phyloP scores from a whole-genome alignment of 2,797 vertebrate species.

The Iguana delicatissima region DNA sequence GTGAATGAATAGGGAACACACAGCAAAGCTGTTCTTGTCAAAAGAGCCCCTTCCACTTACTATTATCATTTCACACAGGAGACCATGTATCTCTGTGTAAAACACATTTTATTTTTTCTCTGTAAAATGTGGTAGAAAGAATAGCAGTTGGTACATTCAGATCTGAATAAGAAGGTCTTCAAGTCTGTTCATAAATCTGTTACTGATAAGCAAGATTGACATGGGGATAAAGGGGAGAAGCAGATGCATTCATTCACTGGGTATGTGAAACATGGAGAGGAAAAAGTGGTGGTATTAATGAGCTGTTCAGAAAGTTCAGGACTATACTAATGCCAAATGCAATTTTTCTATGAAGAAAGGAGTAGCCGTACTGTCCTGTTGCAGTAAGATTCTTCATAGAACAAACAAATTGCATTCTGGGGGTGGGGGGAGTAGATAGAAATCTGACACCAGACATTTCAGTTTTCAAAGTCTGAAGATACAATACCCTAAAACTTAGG shows the following conservation, averaged over 20 bases:
- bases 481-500: too few species aligned
- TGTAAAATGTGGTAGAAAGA: background rate
- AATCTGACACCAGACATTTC: background rate
- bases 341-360: background rate
- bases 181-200: background rate
- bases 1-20: background rate
- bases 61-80: background rate
- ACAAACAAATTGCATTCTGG: background rate
- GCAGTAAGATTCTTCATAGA: background rate
- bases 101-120: background rate
- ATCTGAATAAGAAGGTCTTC: conserved; percentile 17
- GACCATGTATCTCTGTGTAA: background rate
- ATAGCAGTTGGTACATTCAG: background rate
- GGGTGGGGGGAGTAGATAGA: background rate
- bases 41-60: background rate
- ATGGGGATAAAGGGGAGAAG: background rate
- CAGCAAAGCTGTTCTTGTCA: background rate
- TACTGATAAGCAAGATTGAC: background rate
- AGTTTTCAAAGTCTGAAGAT: background rate
- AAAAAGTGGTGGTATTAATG: background rate
- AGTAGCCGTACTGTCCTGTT: background rate
- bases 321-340: conserved; percentile 24
- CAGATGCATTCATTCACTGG: background rate
- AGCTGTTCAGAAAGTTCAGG: background rate
- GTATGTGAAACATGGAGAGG: background rate